Evolutionary conservation across 2,888 invertebrate species (phyloP).

Genomic region (Geotrupes spiniger): DNA sequence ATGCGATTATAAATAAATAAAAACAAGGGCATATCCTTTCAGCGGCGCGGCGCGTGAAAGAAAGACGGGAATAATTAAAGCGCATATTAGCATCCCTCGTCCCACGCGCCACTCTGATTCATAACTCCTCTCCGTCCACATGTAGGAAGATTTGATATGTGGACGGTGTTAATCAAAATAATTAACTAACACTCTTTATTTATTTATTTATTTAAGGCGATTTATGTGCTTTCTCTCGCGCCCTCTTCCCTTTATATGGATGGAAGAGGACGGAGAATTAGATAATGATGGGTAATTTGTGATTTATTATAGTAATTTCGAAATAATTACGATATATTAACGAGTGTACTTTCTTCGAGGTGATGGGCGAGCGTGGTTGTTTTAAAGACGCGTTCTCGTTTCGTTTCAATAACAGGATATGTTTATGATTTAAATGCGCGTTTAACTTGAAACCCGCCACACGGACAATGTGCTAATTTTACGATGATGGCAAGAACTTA

Average conservation of each 20-base stretch:
- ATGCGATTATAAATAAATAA: constrained; percentile 7
- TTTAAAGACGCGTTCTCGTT: not conserved
- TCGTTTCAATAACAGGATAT: too few species aligned
- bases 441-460: too few species aligned
- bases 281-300: constrained; percentile 4
- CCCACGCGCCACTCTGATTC: constrained; percentile 24
- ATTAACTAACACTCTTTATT: constrained; percentile 19
- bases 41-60: constrained; percentile 20
- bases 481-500: too few species aligned
- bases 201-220: too few species aligned
- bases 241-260: not conserved
- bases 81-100: constrained; percentile 26
- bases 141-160: constrained; percentile 21
- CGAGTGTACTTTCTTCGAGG: constrained; percentile 1
- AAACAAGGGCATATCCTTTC: constrained; percentile 15
- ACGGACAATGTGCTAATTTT: too few species aligned
- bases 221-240: not conserved
- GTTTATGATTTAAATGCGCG: too few species aligned
- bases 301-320: constrained; percentile 4
- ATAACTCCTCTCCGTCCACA: constrained; percentile 13
- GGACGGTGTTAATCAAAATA: constrained; percentile 24
- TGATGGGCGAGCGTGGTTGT: constrained; percentile 6
- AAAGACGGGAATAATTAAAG: constrained; percentile 23
- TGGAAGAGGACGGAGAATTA: constrained; percentile 3
- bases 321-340: constrained; percentile 2